Base-by-base conservation (phyloP, 2,888 invertebrate genomes). In the Drosophila villosipedis region DNA sequence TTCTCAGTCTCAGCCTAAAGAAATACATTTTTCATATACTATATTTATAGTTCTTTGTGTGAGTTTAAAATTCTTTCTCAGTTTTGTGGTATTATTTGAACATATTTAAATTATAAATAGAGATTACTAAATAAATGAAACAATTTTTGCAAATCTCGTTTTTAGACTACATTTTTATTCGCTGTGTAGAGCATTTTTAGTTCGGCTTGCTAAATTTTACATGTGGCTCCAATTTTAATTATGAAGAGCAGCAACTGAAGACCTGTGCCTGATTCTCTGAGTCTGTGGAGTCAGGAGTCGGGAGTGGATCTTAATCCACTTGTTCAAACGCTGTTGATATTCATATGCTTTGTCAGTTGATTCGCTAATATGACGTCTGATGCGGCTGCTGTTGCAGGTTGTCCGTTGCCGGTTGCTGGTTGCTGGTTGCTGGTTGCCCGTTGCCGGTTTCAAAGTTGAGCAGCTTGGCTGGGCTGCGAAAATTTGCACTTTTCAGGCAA, bases 311-410 rank as follows among this genome's bases (percentile, higher is more conserved):
- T 86, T 86, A 86, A 86, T 86, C 85, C 85, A 86, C 90, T 88
- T 90, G 86, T 90, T 87, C 86, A 87, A 87, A 87, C 76, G 86
- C 89, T 90, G 90, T 84, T 87, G 87, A 87, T 87, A 87, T 90
- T 87, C 90, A 87, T 90, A 84, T 89, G 89, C 90, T 90, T 90
- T 87, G 87, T 87, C 87, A 87, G 87, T 89, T 87, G 90, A 90
- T 89, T 87, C 90, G 86, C 89, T 87, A 87, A 87, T 87, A 90
- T 90, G 87, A 87, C 87, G 90, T 89, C 89, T 89, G 90, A 86
- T 82, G 89, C 68, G 82, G 83, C 75, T 79, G 74, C 82, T 54
- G 75, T 71, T 76, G 68, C 68, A 55, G 25, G 54, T 63, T 67
- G 63, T 35, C 33, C 12, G 31, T 49, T 53, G 47, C 7, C 39